A percentile compares a stretch with the other conserved stretches of the same genome.
Evolutionary conservation across 1,140 invertebrate genomes (phyloP).

Genomic region (Drosophila lowei): DNA sequence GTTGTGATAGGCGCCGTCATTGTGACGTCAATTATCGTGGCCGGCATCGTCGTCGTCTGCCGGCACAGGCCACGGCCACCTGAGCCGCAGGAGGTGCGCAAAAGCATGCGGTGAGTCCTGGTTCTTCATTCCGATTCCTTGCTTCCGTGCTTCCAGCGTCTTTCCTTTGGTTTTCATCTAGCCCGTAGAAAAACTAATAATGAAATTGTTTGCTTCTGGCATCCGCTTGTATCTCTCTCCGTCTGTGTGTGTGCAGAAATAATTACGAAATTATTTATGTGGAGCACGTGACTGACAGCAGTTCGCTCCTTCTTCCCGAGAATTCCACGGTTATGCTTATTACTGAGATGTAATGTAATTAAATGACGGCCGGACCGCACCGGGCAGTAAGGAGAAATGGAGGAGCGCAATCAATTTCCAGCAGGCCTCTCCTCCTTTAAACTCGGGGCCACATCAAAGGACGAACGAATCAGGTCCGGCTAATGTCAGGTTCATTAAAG

Average conservation of each 20-base stretch:
- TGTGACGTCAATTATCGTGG: constrained; percentile 83
- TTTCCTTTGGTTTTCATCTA: constrained; percentile 6
- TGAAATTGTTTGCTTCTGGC: constrained; percentile 62
- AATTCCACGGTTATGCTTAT: constrained; percentile 40
- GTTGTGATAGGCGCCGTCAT: constrained; percentile 82
- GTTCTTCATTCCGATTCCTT: too few relatives aligned
- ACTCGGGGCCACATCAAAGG: constrained; percentile 20
- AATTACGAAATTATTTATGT: constrained; percentile 78
- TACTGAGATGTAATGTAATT: constrained; percentile 45
- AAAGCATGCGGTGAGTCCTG: constrained; percentile 81
- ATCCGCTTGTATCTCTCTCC: constrained; percentile 10
- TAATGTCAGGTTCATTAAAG: constrained; percentile 42
- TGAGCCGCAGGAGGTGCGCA: constrained; percentile 83
- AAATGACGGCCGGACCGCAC: constrained; percentile 33
- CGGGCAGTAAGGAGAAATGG: neutral
- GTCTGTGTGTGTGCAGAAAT: constrained; percentile 59
- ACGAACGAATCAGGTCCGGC: constrained; percentile 1
- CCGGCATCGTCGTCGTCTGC: constrained; percentile 82
- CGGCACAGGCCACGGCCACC: constrained; percentile 82
- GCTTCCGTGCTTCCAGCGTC: neutral
- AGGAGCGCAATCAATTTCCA: constrained; percentile 38
- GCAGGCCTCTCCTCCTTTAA: constrained; percentile 15
- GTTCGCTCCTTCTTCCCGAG: too few relatives aligned
- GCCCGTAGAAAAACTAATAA: constrained; percentile 63
- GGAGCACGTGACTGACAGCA: constrained; percentile 58